Base-by-base conservation (phyloP, 2,113 vertebrate genomes). In the Ellobius talpinus region DNA sequence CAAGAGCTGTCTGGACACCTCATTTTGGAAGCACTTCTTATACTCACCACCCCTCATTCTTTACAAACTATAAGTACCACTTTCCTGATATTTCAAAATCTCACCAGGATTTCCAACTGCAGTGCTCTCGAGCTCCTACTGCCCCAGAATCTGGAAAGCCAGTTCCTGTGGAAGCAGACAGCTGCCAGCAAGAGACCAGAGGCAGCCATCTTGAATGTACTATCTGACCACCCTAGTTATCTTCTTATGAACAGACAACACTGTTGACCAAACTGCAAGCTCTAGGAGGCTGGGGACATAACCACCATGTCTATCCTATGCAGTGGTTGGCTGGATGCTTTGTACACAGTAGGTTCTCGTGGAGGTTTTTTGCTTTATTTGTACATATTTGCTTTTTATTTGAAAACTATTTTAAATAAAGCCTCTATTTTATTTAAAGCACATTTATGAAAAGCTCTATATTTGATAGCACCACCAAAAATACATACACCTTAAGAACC, bases 401-500 rank as follows among this genome's bases (percentile, higher is more conserved):
- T 72, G 9, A 52, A 26, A 90, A 72, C 21, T 29, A 8, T 55
- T 81, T 55, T 14, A 58, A 89, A 74, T 74, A 66, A n/a, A 79
- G 19, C 45, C 16, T 29, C 39, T 42, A 58, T 55, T 78, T 78
- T 47, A 78, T 66, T 47, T 82, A 47, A 24, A 45, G 39, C 19
- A 58, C n/a, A 36, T 73, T 36, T 47, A 31, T 29, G 55, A 16
- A 36, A 92, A 42, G 23, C 19, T 72, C 31, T 85, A 10, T 10
- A 36, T 74, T 92, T 92, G 9, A 26, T 47, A 36, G 31, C 16
- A 50, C 33, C 42, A 26, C 39, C 16, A 55, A 68, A 68, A 91
- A 21, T n/a, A 58, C 12, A 61, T 47, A 84, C 42, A 65, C 70
- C 91, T 91, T 78, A 93, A 94, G 63, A 97, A n/a, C 78, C 31